phyloP scores from a whole-genome alignment of 1,140 invertebrate species.

The Sitobion miscanthi region DNA sequence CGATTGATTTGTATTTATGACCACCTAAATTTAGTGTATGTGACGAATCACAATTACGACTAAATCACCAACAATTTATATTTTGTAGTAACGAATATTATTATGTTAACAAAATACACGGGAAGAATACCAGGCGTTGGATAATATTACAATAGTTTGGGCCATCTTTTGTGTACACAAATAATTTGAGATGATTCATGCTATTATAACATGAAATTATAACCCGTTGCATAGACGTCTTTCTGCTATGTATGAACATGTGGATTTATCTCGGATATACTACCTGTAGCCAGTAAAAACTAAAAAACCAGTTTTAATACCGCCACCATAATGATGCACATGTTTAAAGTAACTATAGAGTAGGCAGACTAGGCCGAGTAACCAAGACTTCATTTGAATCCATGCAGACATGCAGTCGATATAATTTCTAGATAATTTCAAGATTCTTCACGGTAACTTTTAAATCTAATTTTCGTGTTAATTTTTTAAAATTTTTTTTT shows the following conservation, averaged over 20 bases:
- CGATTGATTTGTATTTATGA: no score
- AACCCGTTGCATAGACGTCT: background rate
- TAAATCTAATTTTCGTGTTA: background rate
- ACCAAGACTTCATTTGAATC: background rate
- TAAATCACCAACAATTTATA: background rate
- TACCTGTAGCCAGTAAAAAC: background rate
- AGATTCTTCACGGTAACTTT: background rate
- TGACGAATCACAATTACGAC: background rate
- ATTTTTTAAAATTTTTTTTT: background rate
- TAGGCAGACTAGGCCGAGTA: background rate
- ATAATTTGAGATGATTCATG: conserved; percentile 9
- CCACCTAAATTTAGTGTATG: background rate
- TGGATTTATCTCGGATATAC: conserved; percentile 33
- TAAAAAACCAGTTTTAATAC: conserved; percentile 49
- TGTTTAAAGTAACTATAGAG: background rate
- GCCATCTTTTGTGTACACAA: background rate
- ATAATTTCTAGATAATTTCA: background rate
- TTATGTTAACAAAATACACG: background rate
- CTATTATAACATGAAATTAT: background rate
- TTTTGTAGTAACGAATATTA: background rate
- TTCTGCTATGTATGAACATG: conserved; percentile 16
- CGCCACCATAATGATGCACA: background rate
- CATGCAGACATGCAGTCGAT: background rate
- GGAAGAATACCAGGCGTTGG: background rate
- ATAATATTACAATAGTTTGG: background rate